Evolutionary conservation across 2,888 invertebrate species (phyloP).

Genomic region (Drosophila peninsularis): DNA sequence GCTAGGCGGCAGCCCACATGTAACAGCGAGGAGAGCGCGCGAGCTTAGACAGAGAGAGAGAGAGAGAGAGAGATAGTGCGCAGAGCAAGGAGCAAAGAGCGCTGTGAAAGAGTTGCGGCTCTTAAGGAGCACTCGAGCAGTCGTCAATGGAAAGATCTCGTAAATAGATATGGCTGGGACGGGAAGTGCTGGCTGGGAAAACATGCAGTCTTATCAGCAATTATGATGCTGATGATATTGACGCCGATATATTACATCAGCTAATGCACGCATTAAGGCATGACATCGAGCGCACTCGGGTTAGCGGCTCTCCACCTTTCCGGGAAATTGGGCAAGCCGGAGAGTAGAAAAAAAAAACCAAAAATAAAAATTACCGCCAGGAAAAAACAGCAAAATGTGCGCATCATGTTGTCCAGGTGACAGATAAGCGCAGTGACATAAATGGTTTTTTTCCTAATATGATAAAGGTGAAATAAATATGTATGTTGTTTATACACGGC

Average conservation of each 20-base stretch:
- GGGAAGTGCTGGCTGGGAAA: not conserved
- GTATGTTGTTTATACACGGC: not conserved
- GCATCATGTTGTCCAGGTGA: conserved; percentile 53
- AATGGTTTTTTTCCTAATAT: conserved; percentile 16
- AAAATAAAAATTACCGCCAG: conserved; percentile 34
- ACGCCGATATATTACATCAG: conserved; percentile 20
- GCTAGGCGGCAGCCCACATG: conserved; percentile 34
- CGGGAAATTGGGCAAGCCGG: conserved; percentile 11
- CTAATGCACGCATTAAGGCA: not conserved
- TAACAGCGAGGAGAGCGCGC: conserved; percentile 19
- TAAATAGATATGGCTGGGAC: not conserved
- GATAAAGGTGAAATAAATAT: conserved; percentile 26
- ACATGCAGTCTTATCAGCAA: not conserved
- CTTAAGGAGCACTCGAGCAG: conserved; percentile 8
- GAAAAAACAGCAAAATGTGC: conserved; percentile 45
- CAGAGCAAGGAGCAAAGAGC: conserved; percentile 4
- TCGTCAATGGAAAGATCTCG: conserved; percentile 4
- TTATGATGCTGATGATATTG: conserved; percentile 10
- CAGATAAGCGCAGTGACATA: conserved; percentile 27
- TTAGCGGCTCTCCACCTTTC: not conserved
- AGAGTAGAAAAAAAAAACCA: not conserved
- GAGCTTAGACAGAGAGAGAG: not conserved
- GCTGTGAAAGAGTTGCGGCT: conserved; percentile 15
- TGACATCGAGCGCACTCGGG: not conserved
- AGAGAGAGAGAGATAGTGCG: no score